Conservation (phyloP, 2,797 vertebrate species). For the Falco concolor region DNA sequence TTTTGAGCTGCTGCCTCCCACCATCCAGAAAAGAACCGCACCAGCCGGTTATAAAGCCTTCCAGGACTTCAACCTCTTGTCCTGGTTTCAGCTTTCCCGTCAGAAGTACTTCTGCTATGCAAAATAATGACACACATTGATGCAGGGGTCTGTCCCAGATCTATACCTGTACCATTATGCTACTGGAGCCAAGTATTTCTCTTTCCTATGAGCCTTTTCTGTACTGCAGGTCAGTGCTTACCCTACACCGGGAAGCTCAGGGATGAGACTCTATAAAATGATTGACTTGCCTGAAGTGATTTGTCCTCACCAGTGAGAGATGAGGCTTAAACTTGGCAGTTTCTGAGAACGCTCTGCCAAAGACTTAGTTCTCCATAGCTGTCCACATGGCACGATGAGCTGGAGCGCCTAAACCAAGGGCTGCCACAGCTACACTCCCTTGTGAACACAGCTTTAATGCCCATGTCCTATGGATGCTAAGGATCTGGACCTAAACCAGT, state of each 20-base stretch:
- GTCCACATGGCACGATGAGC: not conserved
- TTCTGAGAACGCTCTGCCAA: not conserved
- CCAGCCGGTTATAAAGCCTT: not conserved
- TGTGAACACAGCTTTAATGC: not conserved
- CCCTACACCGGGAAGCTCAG: not conserved
- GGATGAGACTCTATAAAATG: not conserved
- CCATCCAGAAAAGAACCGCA: not conserved
- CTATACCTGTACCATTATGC: not conserved
- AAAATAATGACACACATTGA: not conserved
- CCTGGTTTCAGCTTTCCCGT: not conserved
- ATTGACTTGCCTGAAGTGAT: not conserved
- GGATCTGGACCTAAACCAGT: not conserved
- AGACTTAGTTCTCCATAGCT: not conserved
- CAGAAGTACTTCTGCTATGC: not conserved
- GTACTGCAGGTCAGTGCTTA: not conserved
- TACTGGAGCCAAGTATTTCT: not conserved
- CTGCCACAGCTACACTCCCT: not conserved
- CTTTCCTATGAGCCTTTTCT: not conserved
- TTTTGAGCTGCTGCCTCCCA: not conserved
- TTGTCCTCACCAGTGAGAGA: not conserved
- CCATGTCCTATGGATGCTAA: not conserved
- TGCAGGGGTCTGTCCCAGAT: not conserved
- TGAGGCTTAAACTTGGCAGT: not conserved
- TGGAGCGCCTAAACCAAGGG: not conserved
- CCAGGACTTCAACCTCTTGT: not conserved